Evolutionary conservation across 1,140 invertebrate genomes (phyloP).

Genomic region (Marisa cornuarietis): DNA sequence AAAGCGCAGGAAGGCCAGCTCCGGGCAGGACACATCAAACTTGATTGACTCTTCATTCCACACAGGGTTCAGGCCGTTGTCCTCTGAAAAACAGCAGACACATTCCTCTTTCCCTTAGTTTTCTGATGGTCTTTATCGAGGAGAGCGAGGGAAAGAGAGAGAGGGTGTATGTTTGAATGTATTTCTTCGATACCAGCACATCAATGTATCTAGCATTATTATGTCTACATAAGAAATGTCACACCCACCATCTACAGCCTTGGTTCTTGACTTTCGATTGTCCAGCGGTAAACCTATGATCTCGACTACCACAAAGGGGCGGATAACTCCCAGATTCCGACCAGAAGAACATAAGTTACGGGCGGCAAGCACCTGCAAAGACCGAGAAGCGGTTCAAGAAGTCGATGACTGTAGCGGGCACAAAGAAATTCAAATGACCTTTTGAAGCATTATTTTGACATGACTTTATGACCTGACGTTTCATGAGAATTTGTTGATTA

Average conservation of each 20-base stretch:
- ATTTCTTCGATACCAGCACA: neutral
- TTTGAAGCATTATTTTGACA: neutral
- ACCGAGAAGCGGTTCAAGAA: neutral
- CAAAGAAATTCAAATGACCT: neutral
- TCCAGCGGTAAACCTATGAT: constrained; percentile 89
- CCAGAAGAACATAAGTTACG: constrained; percentile 85
- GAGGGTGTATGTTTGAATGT: neutral
- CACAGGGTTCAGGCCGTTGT: constrained; percentile 80
- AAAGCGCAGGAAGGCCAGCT: constrained; percentile 89
- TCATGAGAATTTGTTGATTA: neutral
- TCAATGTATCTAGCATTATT: too few relatives aligned
- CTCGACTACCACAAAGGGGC: constrained; percentile 94
- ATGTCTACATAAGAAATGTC: too few relatives aligned
- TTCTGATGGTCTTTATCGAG: neutral
- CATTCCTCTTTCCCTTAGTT: neutral
- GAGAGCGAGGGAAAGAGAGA: too few relatives aligned
- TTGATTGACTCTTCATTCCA: constrained; percentile 87
- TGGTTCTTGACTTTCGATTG: constrained; percentile 62
- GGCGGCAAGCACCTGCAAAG: constrained; percentile 80
- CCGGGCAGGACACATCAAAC: constrained; percentile 85
- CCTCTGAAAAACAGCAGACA: constrained; percentile 14
- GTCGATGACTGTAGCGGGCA: neutral
- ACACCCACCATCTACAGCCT: constrained; percentile 11
- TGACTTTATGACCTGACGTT: neutral
- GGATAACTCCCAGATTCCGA: constrained; percentile 76